Base-by-base conservation (phyloP, 2,888 invertebrate genomes). In the Leuctra nigra region DNA sequence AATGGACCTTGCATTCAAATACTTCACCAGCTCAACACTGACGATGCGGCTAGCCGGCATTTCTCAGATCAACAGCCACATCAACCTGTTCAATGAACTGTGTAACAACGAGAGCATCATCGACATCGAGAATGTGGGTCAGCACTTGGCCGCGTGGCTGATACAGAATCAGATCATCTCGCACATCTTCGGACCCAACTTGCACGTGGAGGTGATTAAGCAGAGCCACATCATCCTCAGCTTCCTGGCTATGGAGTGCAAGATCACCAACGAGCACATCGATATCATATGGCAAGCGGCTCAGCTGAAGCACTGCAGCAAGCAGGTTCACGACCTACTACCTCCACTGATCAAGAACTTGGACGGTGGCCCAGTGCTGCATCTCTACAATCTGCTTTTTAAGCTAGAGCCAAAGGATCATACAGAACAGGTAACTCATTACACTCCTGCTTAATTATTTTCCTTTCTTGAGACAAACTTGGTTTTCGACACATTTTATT, bases 171-270 rank as follows among this genome's bases (percentile, higher is more conserved):
- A 88, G 69, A 92, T 96, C 61, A 89, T 95, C 63, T 87, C 92
- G 65, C 93, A 95, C 70, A 84, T 96, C 58, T 96, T 95, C 75
- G 95, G 96, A n/a, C 96, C 96, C 25, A 96, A 96, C 76, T 78
- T 95, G 63, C 96, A 96, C 74, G 94, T 94, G 38, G 96, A 96
- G 82, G 83, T 93, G 13, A 92, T 96, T 61, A 96, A 96, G 70
- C 95, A 95, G 71, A 92, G 94, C 62, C 95, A 95, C 72, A 86
- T 93, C 66, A 88, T 95, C 61, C 75, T 95, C 50, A 93, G 92
- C 72, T 93, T 95, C 71, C 76, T 96, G 61, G 95, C 94, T 0
- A 88, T 93, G 73, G 94, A 95, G 72, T 89, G 91, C 38, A 82
- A 91, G 63, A 87, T 96, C 36, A 91, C 90, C 0, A 86, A 88